These are phyloP conservation scores for Coelinius sp. DNA, from an alignment of 2,888 invertebrate genomes.

Conservation along the genomic window DNA sequence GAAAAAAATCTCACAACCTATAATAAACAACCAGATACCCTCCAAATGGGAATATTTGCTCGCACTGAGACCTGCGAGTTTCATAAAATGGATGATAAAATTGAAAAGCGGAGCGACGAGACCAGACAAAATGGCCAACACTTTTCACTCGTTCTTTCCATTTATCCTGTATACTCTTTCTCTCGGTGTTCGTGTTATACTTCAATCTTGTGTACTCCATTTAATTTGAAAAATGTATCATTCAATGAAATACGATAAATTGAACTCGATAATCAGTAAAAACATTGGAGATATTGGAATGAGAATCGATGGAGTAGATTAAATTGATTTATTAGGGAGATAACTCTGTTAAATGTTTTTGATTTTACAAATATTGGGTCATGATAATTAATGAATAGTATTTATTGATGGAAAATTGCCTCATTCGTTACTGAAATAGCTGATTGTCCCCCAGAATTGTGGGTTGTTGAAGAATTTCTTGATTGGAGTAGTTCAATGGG, in stretches of 20 bases:
- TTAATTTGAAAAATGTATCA: constrained; percentile 1
- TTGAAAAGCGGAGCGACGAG: constrained; percentile 10
- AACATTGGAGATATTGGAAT: not conserved
- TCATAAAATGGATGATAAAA: not conserved
- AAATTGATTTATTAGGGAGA: not conserved
- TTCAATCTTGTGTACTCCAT: not conserved
- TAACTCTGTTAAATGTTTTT: not conserved
- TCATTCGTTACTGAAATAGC: not conserved
- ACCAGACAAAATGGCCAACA: constrained; percentile 17
- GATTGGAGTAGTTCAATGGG: not conserved
- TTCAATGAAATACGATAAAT: constrained; percentile 2
- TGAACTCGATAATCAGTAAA: not conserved
- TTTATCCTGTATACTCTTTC: not conserved
- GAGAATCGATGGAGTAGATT: not conserved
- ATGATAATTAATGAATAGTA: not conserved
- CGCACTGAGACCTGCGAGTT: not conserved
- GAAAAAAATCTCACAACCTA: too few relatives aligned
- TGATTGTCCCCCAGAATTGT: not conserved
- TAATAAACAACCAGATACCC: too few relatives aligned
- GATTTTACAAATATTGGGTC: not conserved
- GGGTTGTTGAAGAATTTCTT: not conserved
- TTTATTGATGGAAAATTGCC: not conserved
- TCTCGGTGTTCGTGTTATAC: not conserved
- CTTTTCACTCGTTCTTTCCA: constrained; percentile 6
- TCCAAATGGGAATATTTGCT: not conserved